A percentile compares a stretch with the other conserved stretches of the same genome.
Conservation (phyloP, 1,140 invertebrate genomes). For the Antheraea pernyi region DNA sequence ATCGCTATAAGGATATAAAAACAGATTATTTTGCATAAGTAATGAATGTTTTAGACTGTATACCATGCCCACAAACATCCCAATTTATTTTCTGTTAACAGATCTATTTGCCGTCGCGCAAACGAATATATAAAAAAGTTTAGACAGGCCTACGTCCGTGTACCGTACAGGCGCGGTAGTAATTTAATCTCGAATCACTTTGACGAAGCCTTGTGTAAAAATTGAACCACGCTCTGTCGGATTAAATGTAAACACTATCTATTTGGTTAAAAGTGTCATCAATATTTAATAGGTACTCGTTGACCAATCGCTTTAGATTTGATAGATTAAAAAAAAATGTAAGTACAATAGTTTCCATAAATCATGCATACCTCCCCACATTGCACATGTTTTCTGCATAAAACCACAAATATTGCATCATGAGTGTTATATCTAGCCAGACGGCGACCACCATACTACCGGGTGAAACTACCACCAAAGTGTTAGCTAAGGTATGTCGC, state of each 20-base stretch:
- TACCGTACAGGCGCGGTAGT: constrained; percentile 39
- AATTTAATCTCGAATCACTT: constrained; percentile 68
- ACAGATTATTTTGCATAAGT: too few species aligned
- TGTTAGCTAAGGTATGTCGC: too few species aligned
- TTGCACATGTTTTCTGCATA: too few species aligned
- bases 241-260: constrained; percentile 1
- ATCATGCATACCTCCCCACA: too few species aligned
- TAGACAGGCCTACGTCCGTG: constrained; percentile 22
- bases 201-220: constrained; percentile 50
- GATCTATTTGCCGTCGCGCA: constrained; percentile 65
- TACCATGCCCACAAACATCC: too few species aligned
- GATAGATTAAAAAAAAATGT: not conserved
- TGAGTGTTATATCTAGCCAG: too few species aligned
- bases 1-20: too few species aligned
- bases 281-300: not conserved
- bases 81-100: constrained; percentile 61
- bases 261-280: not conserved
- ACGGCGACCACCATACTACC: too few species aligned
- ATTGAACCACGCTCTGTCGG: constrained; percentile 27
- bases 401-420: too few species aligned
- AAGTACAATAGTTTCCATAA: not conserved
- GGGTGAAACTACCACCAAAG: too few species aligned
- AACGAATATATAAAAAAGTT: constrained; percentile 55
- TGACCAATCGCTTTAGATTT: not conserved
- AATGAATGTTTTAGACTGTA: too few species aligned